Evolutionary conservation across 2,113 vertebrate species (phyloP).

Genomic region (Martes martes): DNA sequence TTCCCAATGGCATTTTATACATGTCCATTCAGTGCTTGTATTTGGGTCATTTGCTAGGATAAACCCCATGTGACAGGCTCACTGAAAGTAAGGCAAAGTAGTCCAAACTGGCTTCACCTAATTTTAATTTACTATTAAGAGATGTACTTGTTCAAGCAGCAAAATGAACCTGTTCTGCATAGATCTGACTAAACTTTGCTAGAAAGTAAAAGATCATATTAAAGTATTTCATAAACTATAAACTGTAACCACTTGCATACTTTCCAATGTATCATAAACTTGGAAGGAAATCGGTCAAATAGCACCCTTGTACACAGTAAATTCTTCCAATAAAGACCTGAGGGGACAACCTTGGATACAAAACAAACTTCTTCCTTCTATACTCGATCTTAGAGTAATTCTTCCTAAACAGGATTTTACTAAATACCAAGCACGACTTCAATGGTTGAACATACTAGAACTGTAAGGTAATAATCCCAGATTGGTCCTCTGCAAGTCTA

Average conservation of each 20-base stretch:
- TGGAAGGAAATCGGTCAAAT: background rate
- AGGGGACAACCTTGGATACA: background rate
- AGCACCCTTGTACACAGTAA: background rate
- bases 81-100: conserved; percentile 52
- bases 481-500: background rate
- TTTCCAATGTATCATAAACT: background rate
- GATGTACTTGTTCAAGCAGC: conserved; percentile 27
- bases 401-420: background rate
- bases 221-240: conserved; percentile 39
- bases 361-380: background rate
- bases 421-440: background rate
- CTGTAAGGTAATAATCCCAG: background rate
- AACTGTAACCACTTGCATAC: background rate
- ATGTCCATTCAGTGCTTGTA: conserved; percentile 70
- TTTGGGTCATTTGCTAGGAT: conserved; percentile 83
- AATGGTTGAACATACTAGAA: background rate
- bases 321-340: background rate
- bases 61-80: conserved; percentile 76
- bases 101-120: background rate
- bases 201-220: background rate
- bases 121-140: conserved; percentile 60
- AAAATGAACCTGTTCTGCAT: background rate
- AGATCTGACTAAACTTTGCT: background rate
- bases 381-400: background rate
- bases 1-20: conserved; percentile 74